A percentile compares a stretch with the other conserved stretches of the same genome.
Conservation (phyloP, 2,797 vertebrate species). For the Argentina silus region DNA sequence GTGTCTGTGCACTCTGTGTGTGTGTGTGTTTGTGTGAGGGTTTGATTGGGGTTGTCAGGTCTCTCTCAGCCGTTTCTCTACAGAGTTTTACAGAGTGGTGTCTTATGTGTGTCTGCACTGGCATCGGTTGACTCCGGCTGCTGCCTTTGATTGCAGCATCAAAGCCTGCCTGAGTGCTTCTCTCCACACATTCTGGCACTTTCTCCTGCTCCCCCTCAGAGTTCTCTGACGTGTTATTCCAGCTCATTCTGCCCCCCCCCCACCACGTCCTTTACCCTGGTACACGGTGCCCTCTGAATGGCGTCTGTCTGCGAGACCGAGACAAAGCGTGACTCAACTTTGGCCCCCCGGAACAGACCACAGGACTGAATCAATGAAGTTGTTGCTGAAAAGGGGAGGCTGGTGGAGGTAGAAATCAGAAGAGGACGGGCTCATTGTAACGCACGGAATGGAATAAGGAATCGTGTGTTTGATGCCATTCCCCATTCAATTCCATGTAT, state of each 20-base stretch:
- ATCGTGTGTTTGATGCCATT: too few species aligned
- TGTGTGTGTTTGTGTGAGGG: constrained; percentile 22
- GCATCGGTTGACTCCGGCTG: constrained; percentile 68
- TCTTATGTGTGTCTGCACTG: constrained; percentile 64
- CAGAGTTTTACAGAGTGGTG: constrained; percentile 59
- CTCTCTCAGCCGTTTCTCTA: constrained; percentile 42
- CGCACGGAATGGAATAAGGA: too few species aligned
- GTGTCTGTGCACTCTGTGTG: constrained; percentile 38
- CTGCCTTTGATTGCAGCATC: constrained; percentile 78
- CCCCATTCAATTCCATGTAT: too few species aligned
- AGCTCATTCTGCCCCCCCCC: constrained; percentile 24
- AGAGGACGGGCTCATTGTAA: too few species aligned
- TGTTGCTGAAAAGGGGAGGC: constrained; percentile 8
- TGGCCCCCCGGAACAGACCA: constrained; percentile 48
- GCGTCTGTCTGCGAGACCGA: constrained; percentile 35
- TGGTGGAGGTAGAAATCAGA: too few species aligned
- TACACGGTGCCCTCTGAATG: constrained; percentile 39
- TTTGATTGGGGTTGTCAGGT: constrained; percentile 58
- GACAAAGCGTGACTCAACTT: constrained; percentile 51
- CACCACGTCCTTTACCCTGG: constrained; percentile 45
- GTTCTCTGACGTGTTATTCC: constrained; percentile 47
- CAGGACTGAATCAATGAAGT: constrained; percentile 53
- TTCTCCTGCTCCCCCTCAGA: constrained; percentile 21
- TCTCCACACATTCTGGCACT: constrained; percentile 63
- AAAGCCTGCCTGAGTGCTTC: constrained; percentile 69